phyloP scores from a whole-genome alignment of 2,113 vertebrate species.

The Microtus oregoni region DNA sequence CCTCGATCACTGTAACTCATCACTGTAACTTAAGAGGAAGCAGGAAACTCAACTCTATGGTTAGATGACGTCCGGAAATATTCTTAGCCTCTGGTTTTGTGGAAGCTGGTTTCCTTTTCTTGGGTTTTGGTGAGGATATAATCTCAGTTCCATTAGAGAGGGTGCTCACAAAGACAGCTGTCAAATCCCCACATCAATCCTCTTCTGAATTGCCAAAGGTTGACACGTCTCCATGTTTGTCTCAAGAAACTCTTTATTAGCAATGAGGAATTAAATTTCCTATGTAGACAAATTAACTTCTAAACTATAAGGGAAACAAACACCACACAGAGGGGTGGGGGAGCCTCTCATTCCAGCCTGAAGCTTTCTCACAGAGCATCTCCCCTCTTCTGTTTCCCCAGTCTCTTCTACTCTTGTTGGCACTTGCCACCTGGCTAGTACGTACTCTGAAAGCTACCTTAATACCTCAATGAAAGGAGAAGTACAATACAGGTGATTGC shows the following conservation, averaged over 20 bases:
- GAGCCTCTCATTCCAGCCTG: background rate
- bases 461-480: slow-evolving; percentile 31
- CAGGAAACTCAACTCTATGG: slow-evolving; percentile 63
- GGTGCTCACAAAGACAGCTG: slow-evolving; percentile 65
- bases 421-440: background rate
- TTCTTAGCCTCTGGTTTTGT: slow-evolving; percentile 63
- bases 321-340: background rate
- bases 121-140: slow-evolving; percentile 63
- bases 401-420: background rate
- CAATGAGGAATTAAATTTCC: slow-evolving; percentile 71
- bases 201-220: slow-evolving; percentile 60
- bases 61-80: slow-evolving; percentile 55
- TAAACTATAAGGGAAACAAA: slow-evolving; percentile 67
- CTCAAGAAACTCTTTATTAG: slow-evolving; percentile 66
- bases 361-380: slow-evolving; percentile 5
- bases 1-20: too few species aligned
- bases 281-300: slow-evolving; percentile 64
- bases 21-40: slow-evolving; percentile 18
- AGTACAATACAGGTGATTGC: slow-evolving; percentile 4
- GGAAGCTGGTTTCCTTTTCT: slow-evolving; percentile 54
- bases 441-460: background rate
- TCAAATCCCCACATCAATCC: slow-evolving; percentile 64
- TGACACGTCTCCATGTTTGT: slow-evolving; percentile 61
- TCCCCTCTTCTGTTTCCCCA: background rate
- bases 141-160: slow-evolving; percentile 67